Base-by-base conservation (phyloP, 1,140 invertebrate species). In the Lineus longissimus region DNA sequence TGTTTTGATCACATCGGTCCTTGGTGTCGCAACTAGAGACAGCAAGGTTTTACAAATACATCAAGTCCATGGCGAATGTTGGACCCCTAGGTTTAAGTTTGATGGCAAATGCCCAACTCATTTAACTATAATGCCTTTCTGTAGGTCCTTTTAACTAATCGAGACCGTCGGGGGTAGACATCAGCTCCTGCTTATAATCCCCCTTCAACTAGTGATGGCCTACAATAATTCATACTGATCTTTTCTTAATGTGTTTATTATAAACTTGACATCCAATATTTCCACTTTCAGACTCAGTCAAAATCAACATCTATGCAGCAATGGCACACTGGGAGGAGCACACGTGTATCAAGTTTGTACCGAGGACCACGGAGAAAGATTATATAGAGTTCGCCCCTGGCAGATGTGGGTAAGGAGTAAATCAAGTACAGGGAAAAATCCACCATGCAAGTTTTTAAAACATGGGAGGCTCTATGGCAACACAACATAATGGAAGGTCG, bases 321-420 rank as follows among this genome's bases (percentile, higher is more conserved):
- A 98, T 98, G 92, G 84, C 91, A 13, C 95, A 98, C 76, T 98
- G 95, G 94, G 94, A 98, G 81, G 96, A 96, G 77, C 92, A 90
- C 70, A 98, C 95, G 0, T 98, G 96, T 80, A 91, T 98, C 27
- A 93, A 95, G 75, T 98, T 98, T 77, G 92, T 97, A 1, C 93
- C 96, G 76, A 85, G 92, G 45, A 86, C 87, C 62, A 87, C 95
- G 84, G 89, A 91, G 51, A 93, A 97, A 78, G 75, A 76, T 47
- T 98, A 93, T 73, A 97, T 98, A 70, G 86, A 96, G 2, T 98
- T 98, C 80, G 97, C 94, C 0, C 91, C 95, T 78, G 84, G 92
- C 66, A 88, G 89, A 61, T 96, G 94, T 77, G 95, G 95, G 93
- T 96, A 83, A 88, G 88, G 86, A 27, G 4, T 58, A n/a, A n/a